Percentiles rank a stretch among this genome's conserved stretches.
Evolutionary conservation across 2,888 invertebrate genomes (phyloP).

Genomic region (Habroteleia sp.): DNA sequence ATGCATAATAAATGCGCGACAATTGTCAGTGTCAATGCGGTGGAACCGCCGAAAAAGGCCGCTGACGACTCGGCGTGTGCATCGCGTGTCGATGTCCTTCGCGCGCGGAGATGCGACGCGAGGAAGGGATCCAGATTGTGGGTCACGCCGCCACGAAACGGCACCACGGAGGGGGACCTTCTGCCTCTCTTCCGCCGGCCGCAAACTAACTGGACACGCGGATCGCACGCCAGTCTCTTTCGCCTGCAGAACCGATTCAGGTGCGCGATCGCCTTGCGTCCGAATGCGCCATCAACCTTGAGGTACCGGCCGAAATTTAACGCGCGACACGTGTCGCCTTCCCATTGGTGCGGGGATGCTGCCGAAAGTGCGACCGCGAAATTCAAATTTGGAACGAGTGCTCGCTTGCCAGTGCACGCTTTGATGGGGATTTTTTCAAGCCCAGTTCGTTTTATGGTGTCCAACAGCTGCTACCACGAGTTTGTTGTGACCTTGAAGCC

Average conservation of each 20-base stretch:
- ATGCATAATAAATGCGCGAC: conserved; percentile 42
- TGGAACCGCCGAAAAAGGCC: conserved; percentile 42
- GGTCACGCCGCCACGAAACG: conserved; percentile 72
- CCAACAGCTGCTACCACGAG: not conserved
- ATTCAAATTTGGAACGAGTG: conserved; percentile 19
- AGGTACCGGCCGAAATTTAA: conserved; percentile 4
- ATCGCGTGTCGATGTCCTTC: conserved; percentile 62
- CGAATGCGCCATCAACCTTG: not conserved
- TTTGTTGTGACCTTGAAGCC: no score
- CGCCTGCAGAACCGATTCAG: conserved; percentile 74
- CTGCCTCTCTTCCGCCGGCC: conserved; percentile 73
- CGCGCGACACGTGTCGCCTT: not conserved
- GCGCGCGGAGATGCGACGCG: conserved; percentile 49
- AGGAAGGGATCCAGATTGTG: conserved; percentile 75
- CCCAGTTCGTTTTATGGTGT: not conserved
- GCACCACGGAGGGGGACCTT: conserved; percentile 74
- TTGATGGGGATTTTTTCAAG: no score
- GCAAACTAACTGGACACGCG: conserved; percentile 79
- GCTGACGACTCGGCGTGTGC: conserved; percentile 2
- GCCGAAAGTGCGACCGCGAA: conserved; percentile 14
- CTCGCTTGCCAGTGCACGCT: no score
- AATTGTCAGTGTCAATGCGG: conserved; percentile 49
- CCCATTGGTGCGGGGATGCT: conserved; percentile 9
- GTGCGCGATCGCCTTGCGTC: conserved; percentile 59
- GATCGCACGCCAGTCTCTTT: conserved; percentile 77